Conservation (phyloP, 2,797 vertebrate species). For the Mareca strepera region DNA sequence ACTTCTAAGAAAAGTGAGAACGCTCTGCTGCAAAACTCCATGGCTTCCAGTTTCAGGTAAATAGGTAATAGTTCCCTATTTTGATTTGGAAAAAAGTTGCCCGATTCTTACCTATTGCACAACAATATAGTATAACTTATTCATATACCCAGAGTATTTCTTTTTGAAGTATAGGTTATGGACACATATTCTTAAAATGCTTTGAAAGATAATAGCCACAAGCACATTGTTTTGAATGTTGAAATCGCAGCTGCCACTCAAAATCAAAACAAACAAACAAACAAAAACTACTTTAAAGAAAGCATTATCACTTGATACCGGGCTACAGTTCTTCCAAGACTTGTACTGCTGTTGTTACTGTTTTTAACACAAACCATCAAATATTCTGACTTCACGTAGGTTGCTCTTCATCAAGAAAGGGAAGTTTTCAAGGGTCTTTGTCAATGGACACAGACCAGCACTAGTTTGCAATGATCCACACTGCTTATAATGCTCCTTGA, state of each 20-base stretch:
- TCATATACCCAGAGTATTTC: not conserved
- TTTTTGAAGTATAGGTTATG: not conserved
- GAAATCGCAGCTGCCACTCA: not conserved
- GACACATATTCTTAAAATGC: not conserved
- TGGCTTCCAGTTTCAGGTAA: not conserved
- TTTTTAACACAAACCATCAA: not conserved
- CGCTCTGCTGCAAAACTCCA: not conserved
- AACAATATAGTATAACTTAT: not conserved
- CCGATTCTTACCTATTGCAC: not conserved
- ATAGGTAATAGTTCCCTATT: not conserved
- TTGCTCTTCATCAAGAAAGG: rapidly evolving
- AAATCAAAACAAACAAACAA: not conserved
- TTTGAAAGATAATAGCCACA: not conserved
- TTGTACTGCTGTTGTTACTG: not conserved
- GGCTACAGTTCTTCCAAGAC: not conserved
- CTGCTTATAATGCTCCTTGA: not conserved
- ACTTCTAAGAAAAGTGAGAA: not conserved
- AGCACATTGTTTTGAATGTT: not conserved
- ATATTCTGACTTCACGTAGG: not conserved
- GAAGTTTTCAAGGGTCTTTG: not conserved
- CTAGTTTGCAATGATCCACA: not conserved
- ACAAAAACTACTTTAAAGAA: not conserved
- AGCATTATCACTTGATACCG: not conserved
- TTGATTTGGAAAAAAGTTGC: not conserved
- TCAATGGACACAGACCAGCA: not conserved